Percentiles rank a stretch among this genome's conserved stretches.
Evolutionary conservation across 2,888 invertebrate genomes (phyloP).

Genomic region (Chaetogeoica ovagalla): DNA sequence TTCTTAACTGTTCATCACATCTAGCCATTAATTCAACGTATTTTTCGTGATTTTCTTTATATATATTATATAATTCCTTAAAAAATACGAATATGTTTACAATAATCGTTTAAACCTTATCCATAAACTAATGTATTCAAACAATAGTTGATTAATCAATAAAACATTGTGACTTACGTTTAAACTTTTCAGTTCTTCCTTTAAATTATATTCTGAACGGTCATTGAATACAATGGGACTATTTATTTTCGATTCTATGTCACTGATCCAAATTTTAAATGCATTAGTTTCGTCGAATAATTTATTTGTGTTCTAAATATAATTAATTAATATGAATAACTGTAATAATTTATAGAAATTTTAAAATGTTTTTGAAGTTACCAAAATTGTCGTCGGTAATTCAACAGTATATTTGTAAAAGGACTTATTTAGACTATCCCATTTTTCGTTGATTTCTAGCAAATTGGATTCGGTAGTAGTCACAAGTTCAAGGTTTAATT

Average conservation of each 20-base stretch:
- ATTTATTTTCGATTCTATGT: constrained; percentile 42
- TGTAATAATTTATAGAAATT: neutral
- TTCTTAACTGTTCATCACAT: constrained; percentile 25
- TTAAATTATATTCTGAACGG: constrained; percentile 34
- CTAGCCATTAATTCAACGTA: constrained; percentile 10
- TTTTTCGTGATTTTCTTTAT: constrained; percentile 44
- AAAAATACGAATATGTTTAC: constrained; percentile 12
- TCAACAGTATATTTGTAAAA: constrained; percentile 72
- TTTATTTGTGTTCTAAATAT: constrained; percentile 45
- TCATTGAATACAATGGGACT: constrained; percentile 30
- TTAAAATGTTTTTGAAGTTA: constrained; percentile 53
- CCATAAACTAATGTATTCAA: no score
- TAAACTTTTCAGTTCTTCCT: constrained; percentile 23
- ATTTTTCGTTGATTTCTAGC: constrained; percentile 68
- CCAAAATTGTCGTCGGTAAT: constrained; percentile 65
- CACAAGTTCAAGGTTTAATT: constrained; percentile 25
- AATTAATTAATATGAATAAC: neutral
- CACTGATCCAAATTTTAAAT: constrained; percentile 29
- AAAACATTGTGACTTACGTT: constrained; percentile 29
- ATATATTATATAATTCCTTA: constrained; percentile 13
- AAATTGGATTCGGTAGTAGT: constrained; percentile 64
- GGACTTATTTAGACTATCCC: constrained; percentile 70
- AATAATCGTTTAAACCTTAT: neutral
- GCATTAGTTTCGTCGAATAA: constrained; percentile 30
- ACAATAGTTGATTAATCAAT: neutral